Evolutionary conservation across 2,113 vertebrate genomes (phyloP).

Genomic region (Pygoscelis antarcticus): DNA sequence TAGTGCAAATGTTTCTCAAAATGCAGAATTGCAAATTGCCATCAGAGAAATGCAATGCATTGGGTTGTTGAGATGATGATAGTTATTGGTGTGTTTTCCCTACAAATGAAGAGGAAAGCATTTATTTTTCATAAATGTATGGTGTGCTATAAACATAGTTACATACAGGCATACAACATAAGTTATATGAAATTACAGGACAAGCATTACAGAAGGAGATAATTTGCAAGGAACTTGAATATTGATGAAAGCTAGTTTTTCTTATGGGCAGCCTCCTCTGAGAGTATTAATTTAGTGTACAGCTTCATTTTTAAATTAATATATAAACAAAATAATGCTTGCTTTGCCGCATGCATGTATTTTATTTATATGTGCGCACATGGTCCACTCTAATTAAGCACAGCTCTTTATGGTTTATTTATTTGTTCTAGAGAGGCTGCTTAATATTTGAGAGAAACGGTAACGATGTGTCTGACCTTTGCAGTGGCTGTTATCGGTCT

Average conservation of each 20-base stretch:
- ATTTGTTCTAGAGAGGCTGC: slow-evolving; percentile 24
- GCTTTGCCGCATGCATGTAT: not conserved
- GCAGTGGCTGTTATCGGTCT: not conserved
- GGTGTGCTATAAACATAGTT: not conserved
- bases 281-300: slow-evolving; percentile 4
- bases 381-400: slow-evolving; percentile 34
- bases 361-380: slow-evolving; percentile 37
- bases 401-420: slow-evolving; percentile 42
- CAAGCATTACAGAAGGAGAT: not conserved
- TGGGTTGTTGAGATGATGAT: not conserved
- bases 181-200: not conserved
- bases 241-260: not conserved
- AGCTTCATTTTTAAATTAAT: slow-evolving; percentile 36
- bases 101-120: not conserved
- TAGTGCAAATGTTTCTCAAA: not conserved
- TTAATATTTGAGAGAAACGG: not conserved
- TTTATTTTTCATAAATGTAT: not conserved
- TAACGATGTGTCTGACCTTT: not conserved
- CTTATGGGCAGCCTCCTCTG: not conserved
- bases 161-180: not conserved
- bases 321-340: slow-evolving; percentile 10
- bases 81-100: not conserved
- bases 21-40: not conserved
- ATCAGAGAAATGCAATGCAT: not conserved
- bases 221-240: not conserved